A percentile compares a stretch with the other conserved stretches of the same genome.
Conservation (phyloP, 2,113 vertebrate species). For the Albula goreensis region DNA sequence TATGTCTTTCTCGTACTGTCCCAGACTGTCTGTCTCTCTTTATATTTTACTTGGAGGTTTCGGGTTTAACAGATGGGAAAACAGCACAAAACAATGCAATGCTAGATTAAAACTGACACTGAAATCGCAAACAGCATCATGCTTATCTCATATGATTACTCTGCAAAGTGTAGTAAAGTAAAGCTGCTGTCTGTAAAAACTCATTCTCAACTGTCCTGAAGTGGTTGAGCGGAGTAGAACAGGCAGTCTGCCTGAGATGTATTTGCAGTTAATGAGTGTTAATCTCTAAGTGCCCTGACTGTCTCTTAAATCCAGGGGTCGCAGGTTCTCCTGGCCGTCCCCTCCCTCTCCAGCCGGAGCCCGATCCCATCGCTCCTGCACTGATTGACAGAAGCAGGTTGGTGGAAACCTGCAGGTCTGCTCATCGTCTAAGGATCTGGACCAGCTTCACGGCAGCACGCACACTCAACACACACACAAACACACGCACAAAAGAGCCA, state of each 20-base stretch:
- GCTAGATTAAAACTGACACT: not conserved
- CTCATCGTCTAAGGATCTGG: conserved; percentile 35
- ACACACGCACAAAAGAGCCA: not conserved
- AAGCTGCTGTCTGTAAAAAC: not conserved
- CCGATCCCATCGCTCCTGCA: not conserved
- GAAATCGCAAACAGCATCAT: not conserved
- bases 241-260: not conserved
- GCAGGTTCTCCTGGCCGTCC: not conserved
- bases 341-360: not conserved
- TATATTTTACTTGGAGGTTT: not conserved
- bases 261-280: not conserved
- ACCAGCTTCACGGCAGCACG: not conserved
- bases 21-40: not conserved
- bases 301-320: not conserved
- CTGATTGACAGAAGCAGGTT: conserved; percentile 63
- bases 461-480: not conserved
- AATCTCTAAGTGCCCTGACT: not conserved
- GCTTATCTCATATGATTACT: not conserved
- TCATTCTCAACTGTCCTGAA: not conserved
- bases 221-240: not conserved
- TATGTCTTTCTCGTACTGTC: not conserved
- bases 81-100: not conserved
- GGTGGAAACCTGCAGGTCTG: conserved; percentile 41
- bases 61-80: not conserved
- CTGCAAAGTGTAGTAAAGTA: not conserved